A percentile compares a stretch with the other conserved stretches of the same genome.
These are phyloP conservation scores for Pseudopleuronectes americanus DNA, from an alignment of 2,797 vertebrate species.

Conservation along the genomic window DNA sequence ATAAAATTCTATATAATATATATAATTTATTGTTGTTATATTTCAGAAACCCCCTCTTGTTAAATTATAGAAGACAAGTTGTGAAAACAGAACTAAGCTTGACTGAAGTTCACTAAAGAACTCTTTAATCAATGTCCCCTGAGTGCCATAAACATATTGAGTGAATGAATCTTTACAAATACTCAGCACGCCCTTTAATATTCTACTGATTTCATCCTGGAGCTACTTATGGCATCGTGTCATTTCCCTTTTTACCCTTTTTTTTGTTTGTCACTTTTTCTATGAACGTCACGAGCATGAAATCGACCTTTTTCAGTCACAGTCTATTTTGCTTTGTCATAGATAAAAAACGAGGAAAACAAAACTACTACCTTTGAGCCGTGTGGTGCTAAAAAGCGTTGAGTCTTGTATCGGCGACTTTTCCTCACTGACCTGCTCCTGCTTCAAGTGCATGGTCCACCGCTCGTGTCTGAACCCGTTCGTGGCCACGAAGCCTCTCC, in stretches of 20 bases:
- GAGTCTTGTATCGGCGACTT: conserved; percentile 50
- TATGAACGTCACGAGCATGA: conserved; percentile 31
- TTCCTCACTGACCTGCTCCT: conserved; percentile 58
- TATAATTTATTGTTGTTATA: conserved; percentile 82
- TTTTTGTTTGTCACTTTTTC: conserved; percentile 45
- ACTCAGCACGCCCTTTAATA: conserved; percentile 75
- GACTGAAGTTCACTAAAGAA: conserved; percentile 53
- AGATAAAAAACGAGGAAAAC: conserved; percentile 26
- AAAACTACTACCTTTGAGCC: conserved; percentile 69
- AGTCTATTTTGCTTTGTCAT: conserved; percentile 30
- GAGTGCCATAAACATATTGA: conserved; percentile 65
- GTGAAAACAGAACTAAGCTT: conserved; percentile 55
- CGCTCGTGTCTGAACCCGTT: conserved; percentile 30
- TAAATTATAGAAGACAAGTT: conserved; percentile 65
- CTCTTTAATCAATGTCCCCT: conserved; percentile 38
- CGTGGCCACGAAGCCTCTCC: conserved; percentile 43
- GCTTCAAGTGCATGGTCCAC: conserved; percentile 48
- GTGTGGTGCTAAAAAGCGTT: conserved; percentile 70
- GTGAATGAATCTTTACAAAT: conserved; percentile 54
- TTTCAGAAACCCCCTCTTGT: conserved; percentile 67
- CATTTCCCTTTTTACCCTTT: conserved; percentile 12
- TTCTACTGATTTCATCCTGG: conserved; percentile 50
- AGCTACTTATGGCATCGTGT: conserved; percentile 27
- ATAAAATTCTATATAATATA: conserved; percentile 80
- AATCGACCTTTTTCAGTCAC: conserved; percentile 25